Evolutionary conservation across 2,797 vertebrate genomes (phyloP).

Genomic region (Chrysocyon brachyurus): DNA sequence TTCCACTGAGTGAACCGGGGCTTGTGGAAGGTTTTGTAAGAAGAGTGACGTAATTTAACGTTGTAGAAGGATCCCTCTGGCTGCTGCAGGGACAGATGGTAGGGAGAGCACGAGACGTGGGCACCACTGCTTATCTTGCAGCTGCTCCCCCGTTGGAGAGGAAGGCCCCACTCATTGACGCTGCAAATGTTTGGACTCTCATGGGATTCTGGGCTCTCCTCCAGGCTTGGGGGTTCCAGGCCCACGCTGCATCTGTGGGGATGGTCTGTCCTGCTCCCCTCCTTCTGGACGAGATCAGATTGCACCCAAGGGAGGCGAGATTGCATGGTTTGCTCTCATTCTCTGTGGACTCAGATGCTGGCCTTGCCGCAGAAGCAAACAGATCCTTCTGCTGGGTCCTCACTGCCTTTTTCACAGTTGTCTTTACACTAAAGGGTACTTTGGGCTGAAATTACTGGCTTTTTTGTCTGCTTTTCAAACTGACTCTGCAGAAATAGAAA

Average conservation of each 20-base stretch:
- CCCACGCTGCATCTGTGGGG: background rate
- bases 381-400: background rate
- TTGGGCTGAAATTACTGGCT: conserved; percentile 29
- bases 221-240: background rate
- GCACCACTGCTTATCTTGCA: background rate
- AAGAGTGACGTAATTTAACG: background rate
- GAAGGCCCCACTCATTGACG: background rate
- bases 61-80: background rate
- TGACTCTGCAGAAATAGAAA: conserved; percentile 63
- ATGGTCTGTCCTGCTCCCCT: background rate
- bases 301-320: background rate
- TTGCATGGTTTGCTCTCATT: background rate
- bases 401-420: background rate
- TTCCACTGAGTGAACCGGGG: background rate
- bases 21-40: background rate
- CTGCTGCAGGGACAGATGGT: background rate
- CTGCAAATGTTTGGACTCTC: background rate
- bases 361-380: background rate
- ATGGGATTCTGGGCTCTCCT: background rate
- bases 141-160: background rate
- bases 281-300: background rate
- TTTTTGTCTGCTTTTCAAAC: conserved; percentile 61
- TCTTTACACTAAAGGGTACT: background rate
- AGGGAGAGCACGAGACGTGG: background rate
- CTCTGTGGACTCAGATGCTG: background rate